Base-by-base conservation (phyloP, 2,888 invertebrate genomes). In the Tachina fera region DNA sequence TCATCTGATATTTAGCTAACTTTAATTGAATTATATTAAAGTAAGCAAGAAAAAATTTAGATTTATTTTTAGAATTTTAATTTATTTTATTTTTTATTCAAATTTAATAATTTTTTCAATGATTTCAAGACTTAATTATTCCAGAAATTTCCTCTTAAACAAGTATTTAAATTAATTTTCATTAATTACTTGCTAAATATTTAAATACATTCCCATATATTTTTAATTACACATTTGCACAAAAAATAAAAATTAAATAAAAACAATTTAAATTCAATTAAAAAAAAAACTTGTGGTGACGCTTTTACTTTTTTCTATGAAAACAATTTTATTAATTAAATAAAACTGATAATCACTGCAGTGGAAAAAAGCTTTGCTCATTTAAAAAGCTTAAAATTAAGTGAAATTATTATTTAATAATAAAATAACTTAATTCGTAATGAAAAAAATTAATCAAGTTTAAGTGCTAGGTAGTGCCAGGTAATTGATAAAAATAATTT, bases 301-400 rank as follows among this genome's bases (percentile, higher is more conserved):
- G 14, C 14, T 19, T 45, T 11, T 53, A 6, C 4, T 41, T 65
- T 58, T 63, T 14, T 22, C 45, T 41, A 22, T 14, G 14, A 19
- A 22, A 49, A 16, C 19, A 45, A 47, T 72, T 56, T 65, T 75
- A 51, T 51, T 63, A 45, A 65, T 31, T 76, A 56, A 65, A 76
- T 76, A 65, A 56, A 65, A 76, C 65, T 76, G 76, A 31, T 65
- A 39, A 56, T 65, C 65, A 10, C n/a, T 45, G 56, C 65, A 10
- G 31, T 56, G 31, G 16, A 76, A 76, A 53, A 43, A 56, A 53
- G 6, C 31, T 56, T n/a, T 51, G 8, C 22, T 31, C 16, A 41
- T 41, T 31, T 39, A 61, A 13, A n/a, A 39, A 39, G 39, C 60
- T 70, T 31, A 3, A 9, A 51, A 13, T 53, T 3, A 53, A 65